Base-by-base conservation (phyloP, 2,888 invertebrate genomes). In the Micoletzkya japonica region DNA sequence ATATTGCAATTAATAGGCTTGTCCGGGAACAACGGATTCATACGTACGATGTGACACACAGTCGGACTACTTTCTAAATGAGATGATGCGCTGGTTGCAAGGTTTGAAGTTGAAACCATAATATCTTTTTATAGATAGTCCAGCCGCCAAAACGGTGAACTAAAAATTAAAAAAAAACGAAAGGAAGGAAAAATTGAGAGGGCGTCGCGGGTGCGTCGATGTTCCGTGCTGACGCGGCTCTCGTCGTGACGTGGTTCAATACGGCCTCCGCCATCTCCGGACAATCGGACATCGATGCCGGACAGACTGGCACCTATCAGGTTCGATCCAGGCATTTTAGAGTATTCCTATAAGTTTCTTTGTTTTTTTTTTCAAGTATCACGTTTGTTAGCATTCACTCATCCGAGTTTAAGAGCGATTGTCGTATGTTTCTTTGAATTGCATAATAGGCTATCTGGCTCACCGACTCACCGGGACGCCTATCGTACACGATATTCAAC, bases 171-270 rank as follows among this genome's bases (percentile, higher is more conserved):
- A n/a, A n/a, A n/a, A n/a, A n/a, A n/a, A n/a, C n/a, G n/a, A n/a
- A n/a, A n/a, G n/a, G n/a, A n/a, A n/a, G n/a, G n/a, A n/a, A n/a
- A n/a, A n/a, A n/a, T 72, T 90, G 93, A 58, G 90, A 92, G 79
- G 94, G 94, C 14, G 93, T 95, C 30, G 92, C 86, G 20, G 95
- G 96, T 0, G 91, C 94, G 0, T 92, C 93, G 56, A 91, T 91
- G 2, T 97, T 96, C 87, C 90, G 91, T 77, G 94, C 96, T 0
- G 93, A 94, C 85, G 94, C 94, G 85, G 93, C 91, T 2, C 88
- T 93, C 72, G 92, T 94, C 73, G 90, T 93, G 69, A 96, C 96
- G 0, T 97, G 96, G 97, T 93, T 93, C 87, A 95, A 96, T 87
- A 91, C 95, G 87, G 92, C 94, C 0, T 85, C 84, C 20, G 83